Evolutionary conservation across 2,888 invertebrate genomes (phyloP), one percentile per base, ranked within the genome.

Genomic region (Piscicola geometra): DNA sequence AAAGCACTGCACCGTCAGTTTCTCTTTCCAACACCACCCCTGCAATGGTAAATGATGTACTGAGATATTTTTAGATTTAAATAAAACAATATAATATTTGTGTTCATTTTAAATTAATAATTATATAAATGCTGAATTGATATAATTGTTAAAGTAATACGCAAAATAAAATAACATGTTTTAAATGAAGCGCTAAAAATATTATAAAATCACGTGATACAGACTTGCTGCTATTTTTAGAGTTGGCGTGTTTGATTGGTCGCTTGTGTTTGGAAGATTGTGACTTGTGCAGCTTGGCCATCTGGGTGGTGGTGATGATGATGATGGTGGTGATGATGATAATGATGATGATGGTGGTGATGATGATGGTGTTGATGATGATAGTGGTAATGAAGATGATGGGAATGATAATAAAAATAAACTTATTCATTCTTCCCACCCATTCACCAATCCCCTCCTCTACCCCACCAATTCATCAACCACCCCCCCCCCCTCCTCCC

Each of bases 161-260:
- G 28, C 9, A 41, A 30, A 70, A n/a, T 28, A 28, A 35, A n/a
- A 35, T 25, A n/a, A 15, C 36, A 35, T 5, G 33, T 33, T 21
- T 5, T 9, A 30, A n/a, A 15, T 66, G 15, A 66, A 25, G 41
- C 68, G 50, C 41, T 60, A 36, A n/a, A 66, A 73, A 35, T 32
- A 30, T n/a, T 25, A 36, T n/a, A n/a, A n/a, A n/a, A n/a, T n/a
- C n/a, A n/a, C n/a, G n/a, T 33, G 32, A 71, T 35, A 73, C 72
- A 18, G 36, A 77, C 77, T 77, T 77, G 77, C 75, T 77, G 71
- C 71, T 71, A 75, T 76, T 76, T 69, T 78, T 77, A 75, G 71
- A 71, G 68, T 78, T 77, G 69, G 71, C 75, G 71, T 78, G 78
- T 52, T 72, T 77, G 21, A 72, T 71, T 47, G 71, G 60, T n/a